phyloP scores from a whole-genome alignment of 2,888 invertebrate species.

The Drosophila multiciliata region DNA sequence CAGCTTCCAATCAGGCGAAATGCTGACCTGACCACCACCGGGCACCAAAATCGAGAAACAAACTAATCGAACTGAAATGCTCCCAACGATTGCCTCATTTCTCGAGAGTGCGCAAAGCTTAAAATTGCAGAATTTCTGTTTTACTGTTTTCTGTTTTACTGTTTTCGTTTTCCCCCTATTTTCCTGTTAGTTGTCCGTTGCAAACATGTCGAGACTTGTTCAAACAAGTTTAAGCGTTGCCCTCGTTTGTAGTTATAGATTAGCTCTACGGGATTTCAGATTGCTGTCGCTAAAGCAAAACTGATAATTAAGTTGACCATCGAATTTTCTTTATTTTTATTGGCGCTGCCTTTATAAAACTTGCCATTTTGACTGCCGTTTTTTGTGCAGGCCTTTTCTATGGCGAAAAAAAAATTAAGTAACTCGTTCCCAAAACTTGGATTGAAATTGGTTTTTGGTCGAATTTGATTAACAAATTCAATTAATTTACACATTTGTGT shows the following conservation, averaged over 20 bases:
- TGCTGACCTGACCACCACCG: conserved; percentile 46
- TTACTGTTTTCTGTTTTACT: not conserved
- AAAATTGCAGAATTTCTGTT: conserved; percentile 60
- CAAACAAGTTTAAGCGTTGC: conserved; percentile 44
- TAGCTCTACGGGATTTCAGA: conserved; percentile 38
- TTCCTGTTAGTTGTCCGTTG: conserved; percentile 15
- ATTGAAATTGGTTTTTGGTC: not conserved
- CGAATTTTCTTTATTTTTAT: not conserved
- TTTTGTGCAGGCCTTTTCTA: not conserved
- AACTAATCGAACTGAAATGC: conserved; percentile 73
- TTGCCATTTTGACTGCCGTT: not conserved
- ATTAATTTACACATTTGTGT: not conserved
- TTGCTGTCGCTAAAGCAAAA: conserved; percentile 4
- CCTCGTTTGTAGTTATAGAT: conserved; percentile 32
- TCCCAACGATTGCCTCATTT: conserved; percentile 70
- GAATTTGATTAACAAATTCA: not conserved
- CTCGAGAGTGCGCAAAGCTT: conserved; percentile 69
- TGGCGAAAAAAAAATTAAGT: not conserved
- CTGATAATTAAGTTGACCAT: conserved; percentile 2
- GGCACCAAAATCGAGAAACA: conserved; percentile 45
- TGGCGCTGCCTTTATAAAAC: not conserved
- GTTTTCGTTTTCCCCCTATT: not conserved
- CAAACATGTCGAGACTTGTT: conserved; percentile 46
- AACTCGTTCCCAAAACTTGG: not conserved
- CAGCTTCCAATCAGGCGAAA: conserved; percentile 42